Base-by-base conservation (phyloP, 2,888 invertebrate genomes). In the Zygothrica quintamaculata region DNA sequence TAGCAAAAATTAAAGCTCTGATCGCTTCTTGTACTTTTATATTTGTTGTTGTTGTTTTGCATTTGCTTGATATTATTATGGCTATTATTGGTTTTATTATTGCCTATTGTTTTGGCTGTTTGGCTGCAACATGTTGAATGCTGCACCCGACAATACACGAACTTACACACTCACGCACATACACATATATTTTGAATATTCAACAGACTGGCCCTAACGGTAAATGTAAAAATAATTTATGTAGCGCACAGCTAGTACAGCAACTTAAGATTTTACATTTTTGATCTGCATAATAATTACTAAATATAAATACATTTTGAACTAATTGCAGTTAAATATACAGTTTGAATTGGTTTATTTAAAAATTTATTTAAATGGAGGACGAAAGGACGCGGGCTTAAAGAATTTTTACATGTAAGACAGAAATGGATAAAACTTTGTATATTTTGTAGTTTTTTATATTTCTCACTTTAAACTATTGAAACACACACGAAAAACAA, bases 101-200 rank as follows among this genome's bases (percentile, higher is more conserved):
- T 70, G 51, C 40, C 50, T 64, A 51, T 74, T 70, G 71, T 58
- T 75, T 61, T 75, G 64, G 56, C 40, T 50, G 50, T 8, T 40
- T 55, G 51, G 33, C 71, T 79, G 86, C 79, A 79, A 79, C 79
- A 79, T 79, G 86, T 82, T 82, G 82, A 67, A 79, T 81, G 65
- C 72, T 71, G 74, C 71, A 71, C 33, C 15, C 51, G 67, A 50
- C 42, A 60, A 50, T 31, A 43, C 26, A 26, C 44, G 12, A 48
- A 50, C 12, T n/a, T n/a, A 51, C 9, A 37, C 40, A 39, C 50
- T 46, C 33, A 25, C 33, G 29, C 52, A 7, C 48, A 48, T 48
- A 50, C 1, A 11, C 29, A 15, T 29, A 31, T 12, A 37, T 3
- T 13, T 29, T 15, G 36, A 36, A 39, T 6, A 51, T 50, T 65